Conservation (phyloP, 2,797 vertebrate species). For the Lerista edwardsae region DNA sequence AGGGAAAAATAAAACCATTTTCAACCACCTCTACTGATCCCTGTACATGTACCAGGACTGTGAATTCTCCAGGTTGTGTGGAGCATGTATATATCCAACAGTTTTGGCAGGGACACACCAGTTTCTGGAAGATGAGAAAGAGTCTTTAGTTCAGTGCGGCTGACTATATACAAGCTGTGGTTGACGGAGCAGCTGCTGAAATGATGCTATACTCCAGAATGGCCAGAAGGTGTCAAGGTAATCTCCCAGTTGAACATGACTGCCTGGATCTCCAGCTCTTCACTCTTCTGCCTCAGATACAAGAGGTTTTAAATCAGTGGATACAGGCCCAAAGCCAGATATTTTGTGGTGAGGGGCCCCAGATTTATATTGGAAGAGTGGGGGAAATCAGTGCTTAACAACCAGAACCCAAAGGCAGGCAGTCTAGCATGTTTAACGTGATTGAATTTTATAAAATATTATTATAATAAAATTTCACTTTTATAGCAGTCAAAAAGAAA, state of each 20-base stretch:
- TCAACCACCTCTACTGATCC: too few relatives aligned
- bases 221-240: slow-evolving; percentile 72
- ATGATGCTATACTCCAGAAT: slow-evolving; percentile 50
- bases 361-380: background rate
- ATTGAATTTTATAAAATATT: background rate
- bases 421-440: background rate
- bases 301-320: background rate
- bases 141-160: background rate
- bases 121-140: background rate
- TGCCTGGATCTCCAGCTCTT: background rate
- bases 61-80: background rate
- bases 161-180: slow-evolving; percentile 20
- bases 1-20: too few relatives aligned
- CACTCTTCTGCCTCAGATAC: background rate
- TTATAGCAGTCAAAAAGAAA: background rate
- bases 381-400: background rate
- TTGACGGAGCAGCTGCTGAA: background rate
- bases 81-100: background rate
- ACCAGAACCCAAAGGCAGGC: background rate
- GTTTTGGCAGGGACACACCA: background rate
- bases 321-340: background rate
- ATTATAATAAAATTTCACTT: background rate
- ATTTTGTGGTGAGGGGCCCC: background rate
- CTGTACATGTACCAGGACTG: background rate
- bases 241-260: slow-evolving; percentile 57